Percentiles rank a stretch among this genome's conserved stretches.
Conservation (phyloP, 2,113 vertebrate genomes). For the Perca schrenkii region DNA sequence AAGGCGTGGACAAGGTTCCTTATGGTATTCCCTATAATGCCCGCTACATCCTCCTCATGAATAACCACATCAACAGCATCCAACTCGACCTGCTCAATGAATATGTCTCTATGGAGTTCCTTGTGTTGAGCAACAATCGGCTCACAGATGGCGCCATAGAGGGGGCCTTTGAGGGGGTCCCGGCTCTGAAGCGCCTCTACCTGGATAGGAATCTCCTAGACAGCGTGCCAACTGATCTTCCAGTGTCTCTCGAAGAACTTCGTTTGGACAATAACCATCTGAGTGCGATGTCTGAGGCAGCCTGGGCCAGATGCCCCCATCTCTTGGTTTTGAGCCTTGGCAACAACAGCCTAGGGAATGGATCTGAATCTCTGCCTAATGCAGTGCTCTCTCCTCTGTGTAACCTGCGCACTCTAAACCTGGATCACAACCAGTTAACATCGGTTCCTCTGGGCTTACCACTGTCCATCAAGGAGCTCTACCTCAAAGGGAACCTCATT, state of each 20-base stretch:
- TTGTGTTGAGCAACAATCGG: slow-evolving; percentile 78
- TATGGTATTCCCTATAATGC: slow-evolving; percentile 79
- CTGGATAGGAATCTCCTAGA: slow-evolving; percentile 65
- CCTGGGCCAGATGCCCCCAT: slow-evolving; percentile 56
- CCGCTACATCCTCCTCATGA: slow-evolving; percentile 81
- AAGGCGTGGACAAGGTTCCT: slow-evolving; percentile 72
- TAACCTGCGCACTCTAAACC: slow-evolving; percentile 71
- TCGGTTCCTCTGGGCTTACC: slow-evolving; percentile 70
- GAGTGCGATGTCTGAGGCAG: slow-evolving; percentile 57
- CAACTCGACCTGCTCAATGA: slow-evolving; percentile 75
- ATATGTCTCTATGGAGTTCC: slow-evolving; percentile 78
- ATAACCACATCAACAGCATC: slow-evolving; percentile 77
- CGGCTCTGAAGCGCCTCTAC: slow-evolving; percentile 66
- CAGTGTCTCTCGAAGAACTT: slow-evolving; percentile 70
- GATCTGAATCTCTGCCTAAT: slow-evolving; percentile 56
- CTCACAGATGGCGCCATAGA: slow-evolving; percentile 71
- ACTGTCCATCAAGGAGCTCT: slow-evolving; percentile 77
- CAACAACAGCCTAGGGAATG: slow-evolving; percentile 75
- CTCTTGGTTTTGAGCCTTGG: slow-evolving; percentile 74
- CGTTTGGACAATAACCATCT: slow-evolving; percentile 73
- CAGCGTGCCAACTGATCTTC: slow-evolving; percentile 68
- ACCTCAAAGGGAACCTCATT: slow-evolving; percentile 82
- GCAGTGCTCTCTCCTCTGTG: slow-evolving; percentile 55
- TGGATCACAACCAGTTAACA: slow-evolving; percentile 72
- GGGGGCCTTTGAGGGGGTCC: slow-evolving; percentile 69